These are phyloP conservation scores for Phenacoccus solenopsis DNA, from an alignment of 1,140 invertebrate species.

Conservation along the genomic window DNA sequence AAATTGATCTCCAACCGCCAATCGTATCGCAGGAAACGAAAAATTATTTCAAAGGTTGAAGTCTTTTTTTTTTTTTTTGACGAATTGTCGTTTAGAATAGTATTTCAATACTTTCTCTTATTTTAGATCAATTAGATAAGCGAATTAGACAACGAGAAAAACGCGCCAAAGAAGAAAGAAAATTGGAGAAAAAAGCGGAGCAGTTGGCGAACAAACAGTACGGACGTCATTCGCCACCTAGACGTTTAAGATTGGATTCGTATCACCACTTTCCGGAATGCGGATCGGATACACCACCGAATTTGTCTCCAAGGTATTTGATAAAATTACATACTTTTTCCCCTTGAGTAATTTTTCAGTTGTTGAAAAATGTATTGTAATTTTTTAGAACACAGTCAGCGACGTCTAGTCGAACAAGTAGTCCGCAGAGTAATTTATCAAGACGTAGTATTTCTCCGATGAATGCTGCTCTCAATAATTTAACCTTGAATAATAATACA, in stretches of 20 bases:
- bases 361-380: not conserved
- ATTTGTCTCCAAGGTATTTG: not conserved
- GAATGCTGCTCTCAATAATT: not conserved
- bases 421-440: not conserved
- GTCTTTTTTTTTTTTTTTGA: not conserved
- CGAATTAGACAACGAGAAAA: not conserved
- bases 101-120: too few relatives aligned
- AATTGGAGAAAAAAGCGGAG: not conserved
- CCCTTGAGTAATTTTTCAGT: not conserved
- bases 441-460: not conserved
- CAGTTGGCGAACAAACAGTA: not conserved
- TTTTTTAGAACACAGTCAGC: not conserved
- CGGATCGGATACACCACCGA: not conserved
- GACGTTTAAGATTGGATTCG: not conserved
- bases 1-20: slow-evolving; percentile 63
- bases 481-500: not conserved
- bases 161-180: not conserved
- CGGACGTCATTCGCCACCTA: not conserved
- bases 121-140: not conserved
- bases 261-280: slow-evolving; percentile 4
- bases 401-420: not conserved
- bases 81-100: not conserved
- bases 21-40: slow-evolving; percentile 53
- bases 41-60: slow-evolving; percentile 48
- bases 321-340: not conserved